phyloP scores from a whole-genome alignment of 2,797 vertebrate genomes.

The Triplophysa yarkandensis region DNA sequence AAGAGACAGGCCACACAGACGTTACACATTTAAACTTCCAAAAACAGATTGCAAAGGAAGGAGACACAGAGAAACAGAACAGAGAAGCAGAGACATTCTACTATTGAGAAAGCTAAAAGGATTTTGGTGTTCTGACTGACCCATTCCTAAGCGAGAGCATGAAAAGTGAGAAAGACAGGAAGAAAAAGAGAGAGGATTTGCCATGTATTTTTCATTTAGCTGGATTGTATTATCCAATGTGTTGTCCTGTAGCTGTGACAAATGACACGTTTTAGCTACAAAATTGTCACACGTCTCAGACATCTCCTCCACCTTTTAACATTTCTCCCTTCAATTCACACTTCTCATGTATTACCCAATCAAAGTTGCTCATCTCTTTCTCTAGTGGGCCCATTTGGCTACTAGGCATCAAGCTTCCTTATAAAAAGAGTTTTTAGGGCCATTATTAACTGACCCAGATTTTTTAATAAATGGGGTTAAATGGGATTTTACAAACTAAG shows the following conservation, averaged over 20 bases:
- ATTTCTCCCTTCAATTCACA: constrained; percentile 12
- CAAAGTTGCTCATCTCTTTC: constrained; percentile 10
- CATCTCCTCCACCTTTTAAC: constrained; percentile 35
- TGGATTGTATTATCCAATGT: constrained; percentile 69
- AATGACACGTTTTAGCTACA: constrained; percentile 64
- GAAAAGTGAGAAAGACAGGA: constrained; percentile 53
- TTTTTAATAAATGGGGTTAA: constrained; percentile 7
- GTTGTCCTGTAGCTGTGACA: constrained; percentile 69
- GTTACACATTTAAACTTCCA: constrained; percentile 39
- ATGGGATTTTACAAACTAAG: neutral
- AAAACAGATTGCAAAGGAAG: neutral
- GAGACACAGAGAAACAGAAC: neutral
- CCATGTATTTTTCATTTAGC: constrained; percentile 71
- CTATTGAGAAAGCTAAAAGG: constrained; percentile 76
- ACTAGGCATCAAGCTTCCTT: constrained; percentile 8
- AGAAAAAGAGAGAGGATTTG: constrained; percentile 40
- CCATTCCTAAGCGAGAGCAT: constrained; percentile 66
- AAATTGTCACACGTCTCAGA: constrained; percentile 55
- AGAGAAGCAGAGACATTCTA: constrained; percentile 36
- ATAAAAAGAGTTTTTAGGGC: constrained; percentile 16
- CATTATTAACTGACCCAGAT: constrained; percentile 31
- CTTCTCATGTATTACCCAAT: constrained; percentile 62
- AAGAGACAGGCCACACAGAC: constrained; percentile 43
- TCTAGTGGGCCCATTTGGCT: constrained; percentile 14
- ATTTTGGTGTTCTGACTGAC: constrained; percentile 78